These are phyloP conservation scores for Tachuris rubrigastra DNA, from an alignment of 2,113 vertebrate genomes.

Conservation along the genomic window DNA sequence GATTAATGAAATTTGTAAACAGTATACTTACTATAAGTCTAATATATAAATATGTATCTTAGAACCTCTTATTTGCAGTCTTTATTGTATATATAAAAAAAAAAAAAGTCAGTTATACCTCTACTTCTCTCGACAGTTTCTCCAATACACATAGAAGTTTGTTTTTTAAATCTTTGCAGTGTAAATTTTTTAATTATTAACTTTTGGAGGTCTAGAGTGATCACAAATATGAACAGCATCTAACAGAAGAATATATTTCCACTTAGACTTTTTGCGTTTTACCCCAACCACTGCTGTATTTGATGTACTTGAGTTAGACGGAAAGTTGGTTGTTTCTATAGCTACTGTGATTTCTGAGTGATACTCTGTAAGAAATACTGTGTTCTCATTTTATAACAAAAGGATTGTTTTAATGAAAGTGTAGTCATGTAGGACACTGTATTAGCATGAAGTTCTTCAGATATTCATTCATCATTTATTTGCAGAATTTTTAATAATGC, in stretches of 20 bases:
- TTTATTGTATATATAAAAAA: not conserved
- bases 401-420: not conserved
- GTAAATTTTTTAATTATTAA: not conserved
- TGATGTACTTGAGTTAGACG: not conserved
- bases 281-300: not conserved
- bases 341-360: not conserved
- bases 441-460: not conserved
- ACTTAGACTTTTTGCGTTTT: not conserved
- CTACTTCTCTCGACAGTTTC: not conserved
- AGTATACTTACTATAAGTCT: not conserved
- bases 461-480: not conserved
- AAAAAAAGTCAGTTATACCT: not conserved
- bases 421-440: not conserved
- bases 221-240: not conserved
- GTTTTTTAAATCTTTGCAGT: not conserved
- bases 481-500: not conserved
- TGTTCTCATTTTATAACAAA: not conserved
- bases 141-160: rapidly evolving
- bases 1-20: not conserved
- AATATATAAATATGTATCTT: not conserved
- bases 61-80: not conserved
- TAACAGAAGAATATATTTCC: not conserved
- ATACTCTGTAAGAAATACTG: not conserved
- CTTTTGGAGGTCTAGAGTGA: not conserved
- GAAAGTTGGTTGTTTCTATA: not conserved